phyloP scores from a whole-genome alignment of 2,888 invertebrate genomes.

The Hemistola chrysoprasaria region DNA sequence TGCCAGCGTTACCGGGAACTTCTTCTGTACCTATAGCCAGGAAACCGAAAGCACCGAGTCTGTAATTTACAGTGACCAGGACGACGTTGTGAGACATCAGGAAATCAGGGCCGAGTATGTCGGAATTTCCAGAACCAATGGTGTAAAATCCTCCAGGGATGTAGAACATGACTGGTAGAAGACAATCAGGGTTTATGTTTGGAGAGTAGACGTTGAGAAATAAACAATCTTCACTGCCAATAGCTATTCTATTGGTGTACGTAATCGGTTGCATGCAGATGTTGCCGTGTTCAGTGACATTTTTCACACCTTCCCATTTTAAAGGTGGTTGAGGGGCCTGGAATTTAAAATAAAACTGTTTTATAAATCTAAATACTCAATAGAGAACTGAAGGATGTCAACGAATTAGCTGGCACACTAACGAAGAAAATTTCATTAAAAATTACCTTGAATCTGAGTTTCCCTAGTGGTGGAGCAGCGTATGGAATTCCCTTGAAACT shows the following conservation, averaged over 20 bases:
- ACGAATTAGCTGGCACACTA: too few species aligned
- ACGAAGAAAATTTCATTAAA: too few species aligned
- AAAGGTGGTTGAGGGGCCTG: too few species aligned
- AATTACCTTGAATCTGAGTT: slow-evolving; percentile 71
- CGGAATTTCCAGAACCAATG: too few species aligned
- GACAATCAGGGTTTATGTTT: slow-evolving; percentile 29
- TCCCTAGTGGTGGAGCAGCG: slow-evolving; percentile 69
- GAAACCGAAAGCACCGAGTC: slow-evolving; percentile 53
- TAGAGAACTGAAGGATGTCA: too few species aligned
- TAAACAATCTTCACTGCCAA: too few species aligned
- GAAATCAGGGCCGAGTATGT: slow-evolving; percentile 49
- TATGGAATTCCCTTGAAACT: slow-evolving; percentile 74
- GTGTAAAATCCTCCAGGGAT: slow-evolving; percentile 54
- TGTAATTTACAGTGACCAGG: slow-evolving; percentile 55
- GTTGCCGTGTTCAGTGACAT: slow-evolving; percentile 23
- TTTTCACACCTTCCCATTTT: slow-evolving; percentile 26
- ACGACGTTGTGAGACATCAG: slow-evolving; percentile 47
- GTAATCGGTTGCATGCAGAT: slow-evolving; percentile 23
- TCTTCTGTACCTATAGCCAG: slow-evolving; percentile 49
- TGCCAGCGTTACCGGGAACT: slow-evolving; percentile 55
- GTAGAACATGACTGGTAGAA: slow-evolving; percentile 52
- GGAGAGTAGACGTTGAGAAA: slow-evolving; percentile 61
- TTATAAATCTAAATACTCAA: too few species aligned
- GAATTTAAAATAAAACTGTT: too few species aligned
- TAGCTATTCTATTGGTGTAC: neutral